A percentile compares a stretch with the other conserved stretches of the same genome.
These are phyloP conservation scores for Carollia perspicillata DNA, from an alignment of 2,113 vertebrate genomes.

Conservation along the genomic window DNA sequence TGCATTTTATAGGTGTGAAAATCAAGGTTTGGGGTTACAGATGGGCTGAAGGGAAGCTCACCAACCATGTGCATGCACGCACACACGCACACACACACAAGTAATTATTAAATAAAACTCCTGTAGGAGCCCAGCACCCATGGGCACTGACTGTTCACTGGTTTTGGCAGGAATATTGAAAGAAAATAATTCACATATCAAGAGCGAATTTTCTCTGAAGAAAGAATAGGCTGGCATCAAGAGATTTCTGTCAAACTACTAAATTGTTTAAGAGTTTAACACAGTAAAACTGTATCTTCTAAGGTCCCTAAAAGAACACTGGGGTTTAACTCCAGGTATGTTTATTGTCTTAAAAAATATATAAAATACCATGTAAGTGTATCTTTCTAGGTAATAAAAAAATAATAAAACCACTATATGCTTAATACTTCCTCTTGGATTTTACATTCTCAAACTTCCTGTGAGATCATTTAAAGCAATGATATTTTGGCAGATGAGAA, in stretches of 20 bases:
- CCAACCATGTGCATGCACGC: not conserved
- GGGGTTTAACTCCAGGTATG: not conserved
- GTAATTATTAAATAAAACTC: not conserved
- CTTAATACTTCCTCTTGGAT: not conserved
- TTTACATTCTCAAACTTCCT: not conserved
- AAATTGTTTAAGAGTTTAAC: not conserved
- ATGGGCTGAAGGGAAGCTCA: not conserved
- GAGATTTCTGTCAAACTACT: not conserved
- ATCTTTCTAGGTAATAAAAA: not conserved
- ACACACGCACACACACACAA: not conserved
- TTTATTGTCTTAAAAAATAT: not conserved
- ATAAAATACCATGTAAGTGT: not conserved
- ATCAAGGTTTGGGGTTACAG: not conserved
- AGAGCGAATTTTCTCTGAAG: not conserved
- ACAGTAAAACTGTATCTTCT: not conserved
- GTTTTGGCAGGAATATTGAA: not conserved
- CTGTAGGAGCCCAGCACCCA: not conserved
- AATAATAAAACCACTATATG: not conserved
- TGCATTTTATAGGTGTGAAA: not conserved
- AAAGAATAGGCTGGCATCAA: not conserved
- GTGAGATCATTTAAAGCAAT: not conserved
- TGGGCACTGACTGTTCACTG: not conserved
- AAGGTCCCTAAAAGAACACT: not conserved
- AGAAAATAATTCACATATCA: not conserved
- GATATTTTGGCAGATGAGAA: not conserved